These are phyloP conservation scores for Fistularia tabacaria DNA, from an alignment of 2,797 vertebrate species.

Conservation along the genomic window DNA sequence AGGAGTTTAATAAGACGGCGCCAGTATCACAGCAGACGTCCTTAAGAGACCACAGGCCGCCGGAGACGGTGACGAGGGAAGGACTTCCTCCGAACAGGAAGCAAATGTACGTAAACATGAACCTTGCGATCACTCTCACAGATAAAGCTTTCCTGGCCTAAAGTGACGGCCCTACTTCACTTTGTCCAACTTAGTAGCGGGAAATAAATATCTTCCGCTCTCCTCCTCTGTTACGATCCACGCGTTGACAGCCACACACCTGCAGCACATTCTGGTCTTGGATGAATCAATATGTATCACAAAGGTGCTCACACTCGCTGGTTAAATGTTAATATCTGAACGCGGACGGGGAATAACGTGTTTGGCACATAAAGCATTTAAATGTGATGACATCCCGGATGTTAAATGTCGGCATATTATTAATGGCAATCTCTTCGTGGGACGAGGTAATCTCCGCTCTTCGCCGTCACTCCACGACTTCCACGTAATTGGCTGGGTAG, in stretches of 20 bases:
- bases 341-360: constrained; percentile 19
- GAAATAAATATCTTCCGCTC: constrained; percentile 41
- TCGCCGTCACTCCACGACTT: constrained; percentile 60
- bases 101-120: constrained; percentile 42
- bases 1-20: no score
- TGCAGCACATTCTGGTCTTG: constrained; percentile 24
- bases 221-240: constrained; percentile 12
- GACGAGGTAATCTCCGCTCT: no score
- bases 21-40: no score
- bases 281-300: constrained; percentile 44
- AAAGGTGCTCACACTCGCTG: constrained; percentile 21
- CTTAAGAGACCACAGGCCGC: no score
- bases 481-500: constrained; percentile 77
- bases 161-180: no score
- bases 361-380: not conserved
- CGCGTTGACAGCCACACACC: constrained; percentile 17
- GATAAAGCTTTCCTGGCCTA: not conserved
- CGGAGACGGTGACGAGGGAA: no score
- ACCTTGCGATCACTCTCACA: constrained; percentile 25
- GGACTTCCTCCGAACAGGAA: no score
- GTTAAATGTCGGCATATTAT: no score
- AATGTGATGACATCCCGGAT: no score
- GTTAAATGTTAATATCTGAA: constrained; percentile 16
- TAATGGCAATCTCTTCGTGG: no score
- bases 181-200: not conserved